A percentile compares a stretch with the other conserved stretches of the same genome.
phyloP scores from a whole-genome alignment of 2,113 vertebrate species.

The Danionella cerebrum region DNA sequence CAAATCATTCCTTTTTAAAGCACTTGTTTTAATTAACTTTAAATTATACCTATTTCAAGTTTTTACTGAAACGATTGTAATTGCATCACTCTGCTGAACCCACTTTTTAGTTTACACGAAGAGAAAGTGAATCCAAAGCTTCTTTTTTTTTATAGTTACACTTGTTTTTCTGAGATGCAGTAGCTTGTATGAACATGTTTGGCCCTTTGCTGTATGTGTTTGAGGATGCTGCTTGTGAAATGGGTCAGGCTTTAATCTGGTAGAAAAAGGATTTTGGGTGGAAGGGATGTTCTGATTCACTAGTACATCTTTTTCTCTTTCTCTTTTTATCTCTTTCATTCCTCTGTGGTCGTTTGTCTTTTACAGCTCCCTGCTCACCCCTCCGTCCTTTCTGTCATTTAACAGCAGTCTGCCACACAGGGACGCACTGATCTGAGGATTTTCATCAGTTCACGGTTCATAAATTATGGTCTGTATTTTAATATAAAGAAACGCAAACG shows the following conservation, averaged over 20 bases:
- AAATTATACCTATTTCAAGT: no score
- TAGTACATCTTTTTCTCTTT: slow-evolving; percentile 51
- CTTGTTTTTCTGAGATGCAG: neutral
- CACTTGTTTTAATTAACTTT: no score
- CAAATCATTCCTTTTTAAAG: no score
- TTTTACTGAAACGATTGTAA: no score
- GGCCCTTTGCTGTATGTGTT: slow-evolving; percentile 3
- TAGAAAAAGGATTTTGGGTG: slow-evolving; percentile 55
- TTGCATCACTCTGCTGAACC: no score
- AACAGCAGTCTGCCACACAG: slow-evolving; percentile 52
- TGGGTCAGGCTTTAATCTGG: slow-evolving; percentile 63
- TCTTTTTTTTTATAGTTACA: neutral
- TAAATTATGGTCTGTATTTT: slow-evolving; percentile 63
- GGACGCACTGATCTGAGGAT: slow-evolving; percentile 64
- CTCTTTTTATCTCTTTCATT: slow-evolving; percentile 22
- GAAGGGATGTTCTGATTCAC: slow-evolving; percentile 66
- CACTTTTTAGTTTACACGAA: neutral
- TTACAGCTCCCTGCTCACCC: slow-evolving; percentile 34
- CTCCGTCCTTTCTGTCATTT: slow-evolving; percentile 11
- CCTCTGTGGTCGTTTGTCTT: slow-evolving; percentile 12
- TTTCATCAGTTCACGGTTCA: slow-evolving; percentile 66
- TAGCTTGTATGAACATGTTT: neutral
- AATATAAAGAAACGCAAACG: slow-evolving; percentile 58
- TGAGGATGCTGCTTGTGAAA: slow-evolving; percentile 40
- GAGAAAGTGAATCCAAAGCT: neutral